These are phyloP conservation scores for Pitta sordida DNA, from an alignment of 2,113 vertebrate species.

Conservation along the genomic window DNA sequence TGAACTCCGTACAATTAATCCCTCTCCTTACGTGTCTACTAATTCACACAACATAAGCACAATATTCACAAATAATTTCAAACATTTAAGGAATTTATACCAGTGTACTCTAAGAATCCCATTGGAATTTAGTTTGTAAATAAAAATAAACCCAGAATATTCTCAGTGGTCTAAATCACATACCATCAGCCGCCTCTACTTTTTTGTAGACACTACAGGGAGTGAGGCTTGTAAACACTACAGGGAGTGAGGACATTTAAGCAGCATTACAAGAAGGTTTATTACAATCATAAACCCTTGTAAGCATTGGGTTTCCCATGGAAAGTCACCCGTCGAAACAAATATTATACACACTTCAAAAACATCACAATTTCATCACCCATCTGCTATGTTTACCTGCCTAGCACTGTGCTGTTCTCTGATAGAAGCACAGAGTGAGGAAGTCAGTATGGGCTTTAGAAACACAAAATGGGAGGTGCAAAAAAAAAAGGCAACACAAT, in stretches of 20 bases:
- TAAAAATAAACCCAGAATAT: neutral
- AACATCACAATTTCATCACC: conserved; percentile 66
- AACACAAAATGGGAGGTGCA: neutral
- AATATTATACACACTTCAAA: neutral
- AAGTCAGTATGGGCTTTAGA: conserved; percentile 71
- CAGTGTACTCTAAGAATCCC: neutral
- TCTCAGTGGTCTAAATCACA: conserved; percentile 33
- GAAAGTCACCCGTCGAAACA: neutral
- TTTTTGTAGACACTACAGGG: neutral
- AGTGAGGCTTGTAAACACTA: neutral
- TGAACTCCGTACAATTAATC: neutral
- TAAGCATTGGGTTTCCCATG: neutral
- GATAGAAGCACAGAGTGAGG: conserved; percentile 68
- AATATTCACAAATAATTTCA: neutral
- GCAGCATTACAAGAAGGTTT: conserved; percentile 6
- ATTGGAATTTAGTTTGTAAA: neutral
- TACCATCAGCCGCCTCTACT: neutral
- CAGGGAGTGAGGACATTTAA: neutral
- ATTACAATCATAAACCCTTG: conserved; percentile 10
- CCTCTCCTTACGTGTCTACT: neutral
- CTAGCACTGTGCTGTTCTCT: conserved; percentile 69
- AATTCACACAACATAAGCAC: neutral
- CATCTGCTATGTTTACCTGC: conserved; percentile 70
- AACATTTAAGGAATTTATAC: neutral
- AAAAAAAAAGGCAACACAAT: neutral